Base-by-base conservation (phyloP, 2,888 invertebrate genomes). In the Heteropelma amictum region DNA sequence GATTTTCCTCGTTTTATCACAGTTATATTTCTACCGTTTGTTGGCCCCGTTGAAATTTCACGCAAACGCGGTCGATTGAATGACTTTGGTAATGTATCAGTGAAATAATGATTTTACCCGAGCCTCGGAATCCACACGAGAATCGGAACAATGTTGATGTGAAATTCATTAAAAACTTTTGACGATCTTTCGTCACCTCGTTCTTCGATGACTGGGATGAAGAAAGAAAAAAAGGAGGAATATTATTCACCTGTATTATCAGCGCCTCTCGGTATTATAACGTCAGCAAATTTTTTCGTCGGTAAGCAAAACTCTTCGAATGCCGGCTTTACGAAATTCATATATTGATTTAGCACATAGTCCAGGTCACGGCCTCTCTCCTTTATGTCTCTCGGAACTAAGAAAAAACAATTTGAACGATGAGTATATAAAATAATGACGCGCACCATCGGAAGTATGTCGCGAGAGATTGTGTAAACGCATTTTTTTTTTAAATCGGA, bases 301-400 rank as follows among this genome's bases (percentile, higher is more conserved):
- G 99, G 99, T 81, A 97, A 92, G 88, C 98, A 99, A 90, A 99
- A 99, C 90, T 98, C 98, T 89, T 99, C 99, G 89, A 99, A 99
- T 1, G 99, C 99, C n/a, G 99, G 99, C 89, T 99, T 99, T 1
- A 99, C 99, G 88, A 95, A 97, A 85, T 95, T 96, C 94, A 97
- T 98, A 90, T 99, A 99, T 88, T 99, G 98, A 85, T 95, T 95
- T 28, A 99, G 92, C 7, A 99, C 97, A 83, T 97, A 95, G 85
- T 98, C 98, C 86, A 99, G 90, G 88, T 98, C 97, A 40, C 99
- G 91, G 0, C 98, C 97, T 77, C 98, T 93, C 89, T 99, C 98
- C 87, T 96, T 96, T 58, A 98, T 98, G 89, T 99, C 99, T 73
- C 99, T 93, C 38, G 98, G 95, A 56, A 99, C 99, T 98, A 89